Evolutionary conservation across 2,888 invertebrate genomes (phyloP).

Genomic region (Latrodectus hesperus): DNA sequence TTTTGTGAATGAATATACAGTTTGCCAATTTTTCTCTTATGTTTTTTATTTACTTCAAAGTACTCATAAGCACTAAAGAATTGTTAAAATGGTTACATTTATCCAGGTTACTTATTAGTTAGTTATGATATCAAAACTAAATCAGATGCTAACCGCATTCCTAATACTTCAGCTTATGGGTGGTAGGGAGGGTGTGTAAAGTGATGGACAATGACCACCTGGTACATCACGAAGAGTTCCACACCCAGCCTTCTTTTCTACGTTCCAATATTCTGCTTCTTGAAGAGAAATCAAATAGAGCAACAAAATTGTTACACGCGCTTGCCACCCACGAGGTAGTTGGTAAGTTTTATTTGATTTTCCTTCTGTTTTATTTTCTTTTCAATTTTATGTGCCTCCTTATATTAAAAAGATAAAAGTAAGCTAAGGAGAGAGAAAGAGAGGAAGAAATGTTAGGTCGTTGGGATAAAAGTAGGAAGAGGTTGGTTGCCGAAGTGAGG

Average conservation of each 20-base stretch:
- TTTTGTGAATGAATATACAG: too few species aligned
- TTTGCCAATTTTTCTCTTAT: too few species aligned
- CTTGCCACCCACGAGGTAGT: slow-evolving; percentile 38
- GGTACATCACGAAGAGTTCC: slow-evolving; percentile 11
- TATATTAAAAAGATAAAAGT: slow-evolving; percentile 1
- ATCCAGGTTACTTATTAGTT: too few species aligned
- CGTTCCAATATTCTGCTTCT: background rate
- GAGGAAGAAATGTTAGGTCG: slow-evolving; percentile 20
- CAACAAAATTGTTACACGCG: background rate
- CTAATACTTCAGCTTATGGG: too few species aligned
- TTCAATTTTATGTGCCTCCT: slow-evolving; percentile 35
- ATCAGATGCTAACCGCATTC: too few species aligned
- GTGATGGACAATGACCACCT: slow-evolving; percentile 10
- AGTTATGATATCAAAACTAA: too few species aligned
- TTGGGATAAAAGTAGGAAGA: background rate
- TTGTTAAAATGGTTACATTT: too few species aligned
- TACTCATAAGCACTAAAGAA: too few species aligned
- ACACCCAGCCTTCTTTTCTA: slow-evolving; percentile 14
- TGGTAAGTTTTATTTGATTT: slow-evolving; percentile 36
- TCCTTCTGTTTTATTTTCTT: slow-evolving; percentile 4
- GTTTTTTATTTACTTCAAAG: too few species aligned
- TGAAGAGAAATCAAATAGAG: background rate
- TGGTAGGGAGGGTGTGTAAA: too few species aligned
- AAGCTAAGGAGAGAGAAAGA: slow-evolving; percentile 2
- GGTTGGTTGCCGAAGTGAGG: slow-evolving; percentile 9